A percentile compares a stretch with the other conserved stretches of the same genome.
Evolutionary conservation across 2,888 invertebrate genomes (phyloP).

Genomic region (Cataglyphis rosenhaueri): DNA sequence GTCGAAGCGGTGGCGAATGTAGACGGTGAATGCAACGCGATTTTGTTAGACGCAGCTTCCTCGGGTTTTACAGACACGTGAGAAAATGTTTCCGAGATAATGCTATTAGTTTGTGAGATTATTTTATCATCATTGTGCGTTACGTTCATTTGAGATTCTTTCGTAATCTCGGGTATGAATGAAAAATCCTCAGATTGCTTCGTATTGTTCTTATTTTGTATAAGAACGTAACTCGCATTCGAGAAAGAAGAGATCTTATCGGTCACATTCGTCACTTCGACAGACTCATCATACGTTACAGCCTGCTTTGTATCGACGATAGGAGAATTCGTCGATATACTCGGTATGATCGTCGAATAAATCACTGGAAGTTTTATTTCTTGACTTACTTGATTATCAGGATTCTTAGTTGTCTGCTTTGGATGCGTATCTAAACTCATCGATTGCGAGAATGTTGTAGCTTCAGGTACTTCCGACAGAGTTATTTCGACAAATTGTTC

Average conservation of each 20-base stretch:
- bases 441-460: slow-evolving; percentile 8
- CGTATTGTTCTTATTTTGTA: slow-evolving; percentile 28
- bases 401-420: slow-evolving; percentile 19
- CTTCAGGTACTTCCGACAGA: slow-evolving; percentile 31
- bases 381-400: neutral
- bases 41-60: neutral
- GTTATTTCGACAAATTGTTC: slow-evolving; percentile 27
- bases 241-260: slow-evolving; percentile 11
- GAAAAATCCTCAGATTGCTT: neutral
- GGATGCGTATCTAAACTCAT: slow-evolving; percentile 5
- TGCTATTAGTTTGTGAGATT: slow-evolving; percentile 12
- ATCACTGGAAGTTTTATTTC: neutral
- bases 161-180: slow-evolving; percentile 13
- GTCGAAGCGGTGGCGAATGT: slow-evolving; percentile 17
- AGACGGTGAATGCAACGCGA: neutral
- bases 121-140: slow-evolving; percentile 3
- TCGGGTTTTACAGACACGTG: neutral
- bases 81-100: slow-evolving; percentile 7
- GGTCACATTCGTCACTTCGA: neutral
- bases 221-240: slow-evolving; percentile 6
- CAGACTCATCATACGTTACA: neutral
- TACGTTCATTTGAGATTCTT: slow-evolving; percentile 24
- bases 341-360: slow-evolving; percentile 1
- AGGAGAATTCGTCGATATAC: neutral
- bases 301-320: slow-evolving; percentile 6